These are phyloP conservation scores for Tryphoninae sp. DNA, from an alignment of 2,888 invertebrate genomes.

Conservation along the genomic window DNA sequence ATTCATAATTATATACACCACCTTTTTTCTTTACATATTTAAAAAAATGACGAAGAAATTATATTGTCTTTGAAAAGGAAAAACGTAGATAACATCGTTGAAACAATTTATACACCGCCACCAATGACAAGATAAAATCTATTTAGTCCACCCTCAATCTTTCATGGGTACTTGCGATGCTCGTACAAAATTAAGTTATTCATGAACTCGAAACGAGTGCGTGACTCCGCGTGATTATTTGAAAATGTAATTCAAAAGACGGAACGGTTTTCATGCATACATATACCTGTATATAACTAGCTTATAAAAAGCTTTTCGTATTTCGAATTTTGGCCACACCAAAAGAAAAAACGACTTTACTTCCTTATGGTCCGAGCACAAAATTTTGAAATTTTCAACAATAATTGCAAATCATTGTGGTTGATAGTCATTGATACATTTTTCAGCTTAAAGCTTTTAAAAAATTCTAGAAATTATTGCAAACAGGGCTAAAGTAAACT, in stretches of 20 bases:
- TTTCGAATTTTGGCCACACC: background rate
- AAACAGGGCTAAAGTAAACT: too few species aligned
- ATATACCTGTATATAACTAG: background rate
- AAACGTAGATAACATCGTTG: slow-evolving; percentile 22
- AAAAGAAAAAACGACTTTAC: too few species aligned
- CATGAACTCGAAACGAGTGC: slow-evolving; percentile 21
- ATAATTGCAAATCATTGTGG: too few species aligned
- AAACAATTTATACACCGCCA: background rate
- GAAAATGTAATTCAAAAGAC: slow-evolving; percentile 11
- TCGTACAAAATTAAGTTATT: slow-evolving; percentile 34
- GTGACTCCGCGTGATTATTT: slow-evolving; percentile 27
- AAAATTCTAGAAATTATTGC: too few species aligned
- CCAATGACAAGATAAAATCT: slow-evolving; percentile 2
- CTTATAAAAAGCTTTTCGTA: background rate
- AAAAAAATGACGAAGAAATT: slow-evolving; percentile 10
- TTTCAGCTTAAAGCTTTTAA: too few species aligned
- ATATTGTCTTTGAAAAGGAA: slow-evolving; percentile 16
- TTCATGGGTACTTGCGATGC: slow-evolving; percentile 1
- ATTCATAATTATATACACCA: slow-evolving; percentile 12
- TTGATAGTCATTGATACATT: too few species aligned
- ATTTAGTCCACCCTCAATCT: slow-evolving; percentile 18
- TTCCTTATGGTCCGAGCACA: too few species aligned
- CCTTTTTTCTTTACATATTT: background rate
- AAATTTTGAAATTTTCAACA: too few species aligned
- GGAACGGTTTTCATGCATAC: background rate